Conservation (phyloP, 1,140 invertebrate genomes). For the Muscidifurax raptorellus region DNA sequence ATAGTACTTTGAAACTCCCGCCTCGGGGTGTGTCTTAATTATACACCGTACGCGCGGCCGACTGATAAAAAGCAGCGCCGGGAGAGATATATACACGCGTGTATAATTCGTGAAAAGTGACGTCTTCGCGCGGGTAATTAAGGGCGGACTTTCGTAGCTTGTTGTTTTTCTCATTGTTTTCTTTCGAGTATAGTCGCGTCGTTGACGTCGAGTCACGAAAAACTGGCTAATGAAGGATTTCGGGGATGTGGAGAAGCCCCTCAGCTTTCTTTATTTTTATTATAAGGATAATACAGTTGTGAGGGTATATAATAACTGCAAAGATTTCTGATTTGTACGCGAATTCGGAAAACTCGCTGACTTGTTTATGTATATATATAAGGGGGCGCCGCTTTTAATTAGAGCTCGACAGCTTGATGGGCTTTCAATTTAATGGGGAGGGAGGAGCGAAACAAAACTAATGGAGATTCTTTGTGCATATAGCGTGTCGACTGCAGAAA, state of each 20-base stretch:
- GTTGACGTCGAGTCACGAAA: neutral
- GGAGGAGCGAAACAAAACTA: neutral
- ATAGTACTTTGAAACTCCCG: neutral
- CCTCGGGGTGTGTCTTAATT: conserved; percentile 60
- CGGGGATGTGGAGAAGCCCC: neutral
- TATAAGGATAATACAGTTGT: no score
- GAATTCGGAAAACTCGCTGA: no score
- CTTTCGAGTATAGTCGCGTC: neutral
- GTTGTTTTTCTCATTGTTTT: neutral
- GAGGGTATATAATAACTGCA: no score
- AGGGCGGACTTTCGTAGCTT: conserved; percentile 37
- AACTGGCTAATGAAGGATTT: conserved; percentile 30
- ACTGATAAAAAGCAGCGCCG: conserved; percentile 45
- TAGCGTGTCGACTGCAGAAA: neutral
- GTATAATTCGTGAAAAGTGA: conserved; percentile 52
- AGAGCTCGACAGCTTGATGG: conserved; percentile 28
- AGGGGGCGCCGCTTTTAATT: neutral
- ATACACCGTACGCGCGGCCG: conserved; percentile 46
- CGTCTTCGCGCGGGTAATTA: conserved; percentile 52
- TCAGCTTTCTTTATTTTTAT: neutral
- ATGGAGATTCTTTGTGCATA: neutral
- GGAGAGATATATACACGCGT: neutral
- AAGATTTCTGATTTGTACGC: no score
- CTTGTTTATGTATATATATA: no score
- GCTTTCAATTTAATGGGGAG: conserved; percentile 26